These are phyloP conservation scores for Ameiurus melas DNA, from an alignment of 2,113 vertebrate genomes.

Conservation along the genomic window DNA sequence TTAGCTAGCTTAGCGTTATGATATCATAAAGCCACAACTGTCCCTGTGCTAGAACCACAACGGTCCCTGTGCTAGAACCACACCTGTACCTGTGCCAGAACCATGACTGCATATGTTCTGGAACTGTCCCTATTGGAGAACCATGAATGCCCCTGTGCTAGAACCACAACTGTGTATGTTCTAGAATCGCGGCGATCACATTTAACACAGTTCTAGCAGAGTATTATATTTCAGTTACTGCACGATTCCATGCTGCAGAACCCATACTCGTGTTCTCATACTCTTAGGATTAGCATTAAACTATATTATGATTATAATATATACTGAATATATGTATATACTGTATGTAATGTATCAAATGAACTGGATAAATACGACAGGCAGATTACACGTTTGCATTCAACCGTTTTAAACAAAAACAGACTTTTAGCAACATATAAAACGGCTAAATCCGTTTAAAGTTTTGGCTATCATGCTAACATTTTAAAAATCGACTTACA, in stretches of 20 bases:
- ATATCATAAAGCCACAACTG: neutral
- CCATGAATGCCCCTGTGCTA: neutral
- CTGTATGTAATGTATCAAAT: neutral
- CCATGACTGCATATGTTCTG: neutral
- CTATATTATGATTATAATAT: neutral
- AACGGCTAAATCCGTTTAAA: neutral
- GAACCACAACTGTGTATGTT: neutral
- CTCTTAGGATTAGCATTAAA: neutral
- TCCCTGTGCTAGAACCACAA: neutral
- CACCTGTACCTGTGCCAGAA: neutral
- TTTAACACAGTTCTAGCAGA: neutral
- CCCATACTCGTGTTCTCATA: too few species aligned
- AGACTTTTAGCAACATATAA: neutral
- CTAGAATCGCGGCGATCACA: too few species aligned
- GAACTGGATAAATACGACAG: too few species aligned
- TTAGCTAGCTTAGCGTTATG: neutral
- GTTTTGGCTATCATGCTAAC: neutral
- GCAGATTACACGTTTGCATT: too few species aligned
- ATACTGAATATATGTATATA: too few species aligned
- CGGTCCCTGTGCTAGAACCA: neutral
- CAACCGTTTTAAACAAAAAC: too few species aligned
- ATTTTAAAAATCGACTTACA: slow-evolving; percentile 55
- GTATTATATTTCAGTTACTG: neutral
- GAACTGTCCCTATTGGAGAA: neutral
- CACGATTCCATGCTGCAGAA: neutral